A percentile compares a stretch with the other conserved stretches of the same genome.
Conservation (phyloP, 2,888 invertebrate genomes). For the Pollenia angustigena region DNA sequence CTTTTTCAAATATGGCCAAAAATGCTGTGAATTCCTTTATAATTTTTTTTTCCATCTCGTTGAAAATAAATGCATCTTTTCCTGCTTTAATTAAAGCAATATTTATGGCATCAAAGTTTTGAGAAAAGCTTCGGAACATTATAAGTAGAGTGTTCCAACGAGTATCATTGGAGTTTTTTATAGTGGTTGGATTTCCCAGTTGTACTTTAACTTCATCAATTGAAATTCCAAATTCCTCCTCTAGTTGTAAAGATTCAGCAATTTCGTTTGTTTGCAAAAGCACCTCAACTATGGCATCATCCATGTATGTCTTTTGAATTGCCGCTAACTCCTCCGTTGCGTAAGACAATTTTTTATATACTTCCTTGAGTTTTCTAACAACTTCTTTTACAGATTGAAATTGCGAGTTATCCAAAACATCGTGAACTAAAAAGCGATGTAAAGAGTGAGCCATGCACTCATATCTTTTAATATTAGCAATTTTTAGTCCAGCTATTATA, state of each 20-base stretch:
- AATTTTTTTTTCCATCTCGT: slow-evolving; percentile 38
- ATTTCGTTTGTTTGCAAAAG: too few species aligned
- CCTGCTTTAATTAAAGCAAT: slow-evolving; percentile 37
- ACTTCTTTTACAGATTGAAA: too few species aligned
- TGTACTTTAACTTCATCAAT: too few species aligned
- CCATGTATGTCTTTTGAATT: too few species aligned
- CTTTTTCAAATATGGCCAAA: slow-evolving; percentile 43
- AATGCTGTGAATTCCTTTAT: slow-evolving; percentile 22
- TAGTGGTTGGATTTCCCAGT: too few species aligned
- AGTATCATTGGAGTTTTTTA: slow-evolving; percentile 40
- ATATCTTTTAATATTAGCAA: slow-evolving; percentile 13
- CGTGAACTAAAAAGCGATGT: neutral
- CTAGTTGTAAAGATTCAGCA: too few species aligned
- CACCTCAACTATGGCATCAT: too few species aligned
- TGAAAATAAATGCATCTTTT: slow-evolving; percentile 28
- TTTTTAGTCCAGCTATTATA: neutral
- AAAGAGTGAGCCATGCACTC: slow-evolving; percentile 35
- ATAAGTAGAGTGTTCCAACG: slow-evolving; percentile 37
- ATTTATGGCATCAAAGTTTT: slow-evolving; percentile 43
- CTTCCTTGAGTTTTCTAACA: too few species aligned
- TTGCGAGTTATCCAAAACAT: too few species aligned
- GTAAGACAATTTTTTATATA: too few species aligned
- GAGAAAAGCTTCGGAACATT: slow-evolving; percentile 33
- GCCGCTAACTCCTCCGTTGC: too few species aligned
- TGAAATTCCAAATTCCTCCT: neutral